Conservation (phyloP, 2,797 vertebrate genomes). For the Harpagifer antarcticus region DNA sequence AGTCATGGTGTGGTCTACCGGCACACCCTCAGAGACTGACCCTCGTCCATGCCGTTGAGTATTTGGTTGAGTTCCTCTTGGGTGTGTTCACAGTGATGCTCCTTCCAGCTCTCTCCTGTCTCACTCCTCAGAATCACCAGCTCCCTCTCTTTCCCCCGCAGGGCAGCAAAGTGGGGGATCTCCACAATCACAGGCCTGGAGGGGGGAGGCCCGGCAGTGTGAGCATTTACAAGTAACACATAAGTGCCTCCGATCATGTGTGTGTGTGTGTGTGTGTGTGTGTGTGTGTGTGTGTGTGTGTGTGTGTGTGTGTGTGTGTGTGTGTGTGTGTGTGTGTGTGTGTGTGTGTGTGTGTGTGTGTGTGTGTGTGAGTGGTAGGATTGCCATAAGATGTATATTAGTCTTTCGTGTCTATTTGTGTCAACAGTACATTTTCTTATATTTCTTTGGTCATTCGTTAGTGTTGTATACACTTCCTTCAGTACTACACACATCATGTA, state of each 20-base stretch:
- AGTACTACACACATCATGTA: neutral
- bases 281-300: neutral
- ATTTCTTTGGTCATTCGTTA: neutral
- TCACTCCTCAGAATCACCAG: conserved; percentile 97
- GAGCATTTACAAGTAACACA: too few species aligned
- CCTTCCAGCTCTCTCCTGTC: conserved; percentile 98
- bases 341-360: neutral
- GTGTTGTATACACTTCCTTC: neutral
- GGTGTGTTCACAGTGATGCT: conserved; percentile 96
- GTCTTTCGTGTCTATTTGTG: neutral
- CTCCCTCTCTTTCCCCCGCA: conserved; percentile 95
- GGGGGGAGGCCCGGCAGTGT: neutral
- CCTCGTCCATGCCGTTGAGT: conserved; percentile 98
- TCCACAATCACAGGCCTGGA: conserved; percentile 98
- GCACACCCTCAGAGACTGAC: conserved; percentile 73
- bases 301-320: neutral
- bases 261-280: neutral
- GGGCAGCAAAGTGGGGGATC: conserved; percentile 97
- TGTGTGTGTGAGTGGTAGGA: neutral
- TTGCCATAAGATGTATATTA: too few species aligned
- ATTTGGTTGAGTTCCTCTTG: conserved; percentile 97
- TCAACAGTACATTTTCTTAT: neutral
- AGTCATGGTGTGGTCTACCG: too few species aligned
- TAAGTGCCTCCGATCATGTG: too few species aligned
- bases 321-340: neutral